Evolutionary conservation across 2,797 vertebrate genomes (phyloP), one percentile per base, ranked within the genome.

Genomic region (Pipistrellus kuhlii): DNA sequence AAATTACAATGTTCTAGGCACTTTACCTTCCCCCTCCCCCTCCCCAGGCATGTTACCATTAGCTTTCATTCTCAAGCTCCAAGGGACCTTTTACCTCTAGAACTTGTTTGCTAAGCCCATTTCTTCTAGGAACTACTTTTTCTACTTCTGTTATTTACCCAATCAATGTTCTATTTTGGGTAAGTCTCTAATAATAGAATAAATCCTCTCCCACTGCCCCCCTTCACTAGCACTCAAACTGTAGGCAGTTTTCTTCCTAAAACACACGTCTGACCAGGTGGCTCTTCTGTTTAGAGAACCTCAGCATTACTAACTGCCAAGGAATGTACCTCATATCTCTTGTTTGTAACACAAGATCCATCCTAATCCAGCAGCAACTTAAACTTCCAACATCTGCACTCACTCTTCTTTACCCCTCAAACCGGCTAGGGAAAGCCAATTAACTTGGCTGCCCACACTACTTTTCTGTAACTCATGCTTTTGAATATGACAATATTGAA

Each of bases 231-330:
- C 25, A 6, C 73, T 87, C 69, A 91, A 94, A 94, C 7, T 55
- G 32, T 38, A 76, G 41, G 59, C n/a, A 91, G 20, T 48, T 48
- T 48, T 86, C 55, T 91, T 94, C 48, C 41, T 89, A 88, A 77
- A 94, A 77, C 4, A 59, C 8, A 8, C 4, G 69, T 53, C 30
- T 86, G 5, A 53, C 51, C 38, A 85, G 23, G 12, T 64, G 55
- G 64, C 41, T 82, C 55, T 92, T 72, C 76, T 62, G 21, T 38
- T 93, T 87, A 73, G 88, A 81, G 27, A 71, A 72, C 18, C 30
- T 62, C 27, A 44, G 9, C 4, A 84, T 64, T 17, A 57, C 17
- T 76, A 13, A 90, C 46, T 27, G 46, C 77, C 72, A 81, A 68
- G 77, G 51, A 3, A 3, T 72, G 80, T 27, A 85, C 15, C 2